Base-by-base conservation (phyloP, 2,113 vertebrate species). In the Dicentrarchus labrax region DNA sequence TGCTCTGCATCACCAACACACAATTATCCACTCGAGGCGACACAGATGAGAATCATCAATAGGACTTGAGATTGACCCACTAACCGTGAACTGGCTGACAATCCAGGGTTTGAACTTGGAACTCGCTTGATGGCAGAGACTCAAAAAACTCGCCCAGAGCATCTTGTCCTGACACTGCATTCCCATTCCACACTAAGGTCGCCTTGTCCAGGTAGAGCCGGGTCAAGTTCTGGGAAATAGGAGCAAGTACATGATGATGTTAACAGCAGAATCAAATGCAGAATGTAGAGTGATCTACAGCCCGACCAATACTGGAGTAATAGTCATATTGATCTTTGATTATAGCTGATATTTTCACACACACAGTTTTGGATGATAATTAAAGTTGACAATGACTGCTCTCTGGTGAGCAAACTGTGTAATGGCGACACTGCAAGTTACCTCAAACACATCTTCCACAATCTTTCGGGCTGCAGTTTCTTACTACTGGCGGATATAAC, bases 141-240 rank as follows among this genome's bases (percentile, higher is more conserved):
- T 99, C 98, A 90, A 99, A 99, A 86, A 99, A 99, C 60, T 99
- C 97, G 17, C 92, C 94, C 24, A 99, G 92, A 0, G 96, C 96
- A n/a, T 97, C 96, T 56, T 97, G 97, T 48, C 98, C 98, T 0
- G 97, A 97, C 59, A 99, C 89, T 0, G 97, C 96, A 0, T 98
- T 99, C n/a, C 98, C 98, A 0, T 99, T 99, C 98, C 98, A 99
- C 54, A 99, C 96, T 47, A 99, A 82, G 0, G 97, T 99, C 0
- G 98, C 98, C 61, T 97, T 99, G 92, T 98, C 97, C 93, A 98
- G 89, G 91, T 99, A 99, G 0, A 99, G 95, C 41, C 97, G 96
- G 22, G 96, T 97, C 78, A 99, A 81, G 86, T 97, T 96, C 97
- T 98, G 76, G 39, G 64, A 74, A 75, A 90, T 1, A 30, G 6